Conservation (phyloP, 2,113 vertebrate species). For the Centrocercus urophasianus region DNA sequence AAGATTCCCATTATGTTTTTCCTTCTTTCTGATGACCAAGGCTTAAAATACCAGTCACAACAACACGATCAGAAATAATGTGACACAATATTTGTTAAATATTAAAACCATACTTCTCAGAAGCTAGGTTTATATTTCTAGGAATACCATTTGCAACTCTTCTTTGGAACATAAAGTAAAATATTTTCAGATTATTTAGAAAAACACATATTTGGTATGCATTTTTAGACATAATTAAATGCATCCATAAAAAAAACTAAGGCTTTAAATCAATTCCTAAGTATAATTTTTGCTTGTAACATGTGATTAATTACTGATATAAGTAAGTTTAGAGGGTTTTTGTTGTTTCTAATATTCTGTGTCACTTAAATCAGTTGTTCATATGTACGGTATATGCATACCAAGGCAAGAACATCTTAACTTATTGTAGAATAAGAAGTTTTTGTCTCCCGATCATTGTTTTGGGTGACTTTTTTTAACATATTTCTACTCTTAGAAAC, state of each 20-base stretch:
- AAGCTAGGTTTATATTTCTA: not conserved
- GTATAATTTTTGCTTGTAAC: not conserved
- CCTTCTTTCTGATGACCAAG: not conserved
- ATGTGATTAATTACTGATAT: not conserved
- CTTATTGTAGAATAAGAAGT: not conserved
- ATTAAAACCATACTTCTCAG: not conserved
- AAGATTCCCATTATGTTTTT: not conserved
- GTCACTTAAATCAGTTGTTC: not conserved
- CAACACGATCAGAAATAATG: not conserved
- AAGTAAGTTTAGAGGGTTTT: not conserved
- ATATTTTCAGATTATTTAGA: not conserved
- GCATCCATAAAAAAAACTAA: not conserved
- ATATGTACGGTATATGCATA: not conserved
- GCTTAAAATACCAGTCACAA: not conserved
- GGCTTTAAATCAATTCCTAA: not conserved
- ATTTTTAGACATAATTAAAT: not conserved
- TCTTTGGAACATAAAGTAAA: not conserved
- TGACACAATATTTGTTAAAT: not conserved
- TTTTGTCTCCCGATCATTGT: not conserved
- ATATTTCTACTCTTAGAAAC: not conserved
- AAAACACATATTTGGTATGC: not conserved
- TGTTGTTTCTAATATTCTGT: not conserved
- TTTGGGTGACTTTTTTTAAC: not conserved
- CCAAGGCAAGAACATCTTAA: not conserved
- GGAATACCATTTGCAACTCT: not conserved